A percentile compares a stretch with the other conserved stretches of the same genome.
Evolutionary conservation across 2,888 invertebrate species (phyloP).

Genomic region (Hyposoter dolosus): DNA sequence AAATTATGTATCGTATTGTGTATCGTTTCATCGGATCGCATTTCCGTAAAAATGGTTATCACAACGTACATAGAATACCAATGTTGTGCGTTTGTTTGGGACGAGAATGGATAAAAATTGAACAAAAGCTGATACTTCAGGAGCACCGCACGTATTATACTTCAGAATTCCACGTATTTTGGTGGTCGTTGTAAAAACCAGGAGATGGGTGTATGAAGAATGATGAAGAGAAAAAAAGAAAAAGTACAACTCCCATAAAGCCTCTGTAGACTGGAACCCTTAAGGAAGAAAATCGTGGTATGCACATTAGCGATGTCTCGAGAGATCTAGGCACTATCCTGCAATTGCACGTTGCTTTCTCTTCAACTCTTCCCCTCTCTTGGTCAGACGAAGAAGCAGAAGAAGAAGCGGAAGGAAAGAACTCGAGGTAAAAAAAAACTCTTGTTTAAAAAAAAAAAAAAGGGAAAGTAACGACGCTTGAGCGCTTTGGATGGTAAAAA

Average conservation of each 20-base stretch:
- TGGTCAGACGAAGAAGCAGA: slow-evolving; percentile 21
- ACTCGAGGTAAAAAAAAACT: slow-evolving; percentile 36
- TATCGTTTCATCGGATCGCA: not conserved
- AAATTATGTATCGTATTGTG: not conserved
- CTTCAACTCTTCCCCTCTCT: slow-evolving; percentile 17
- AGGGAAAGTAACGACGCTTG: slow-evolving; percentile 33
- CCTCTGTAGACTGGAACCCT: not conserved
- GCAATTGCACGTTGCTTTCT: slow-evolving; percentile 9
- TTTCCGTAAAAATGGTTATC: not conserved
- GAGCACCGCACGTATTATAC: not conserved
- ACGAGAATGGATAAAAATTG: not conserved
- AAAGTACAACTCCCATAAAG: not conserved
- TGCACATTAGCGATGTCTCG: slow-evolving; percentile 54
- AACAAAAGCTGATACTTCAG: not conserved
- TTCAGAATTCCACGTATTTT: not conserved
- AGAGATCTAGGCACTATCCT: slow-evolving; percentile 23
- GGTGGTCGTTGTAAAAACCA: not conserved
- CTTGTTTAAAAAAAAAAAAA: slow-evolving; percentile 44
- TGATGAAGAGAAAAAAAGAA: not conserved
- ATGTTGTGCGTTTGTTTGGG: not conserved
- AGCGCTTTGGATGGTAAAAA: slow-evolving; percentile 42
- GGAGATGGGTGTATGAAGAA: not conserved
- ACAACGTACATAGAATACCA: not conserved
- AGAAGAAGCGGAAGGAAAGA: slow-evolving; percentile 46
- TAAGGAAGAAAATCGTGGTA: slow-evolving; percentile 23